Evolutionary conservation across 2,888 invertebrate species (phyloP).

Genomic region (Achlya flavicornis): DNA sequence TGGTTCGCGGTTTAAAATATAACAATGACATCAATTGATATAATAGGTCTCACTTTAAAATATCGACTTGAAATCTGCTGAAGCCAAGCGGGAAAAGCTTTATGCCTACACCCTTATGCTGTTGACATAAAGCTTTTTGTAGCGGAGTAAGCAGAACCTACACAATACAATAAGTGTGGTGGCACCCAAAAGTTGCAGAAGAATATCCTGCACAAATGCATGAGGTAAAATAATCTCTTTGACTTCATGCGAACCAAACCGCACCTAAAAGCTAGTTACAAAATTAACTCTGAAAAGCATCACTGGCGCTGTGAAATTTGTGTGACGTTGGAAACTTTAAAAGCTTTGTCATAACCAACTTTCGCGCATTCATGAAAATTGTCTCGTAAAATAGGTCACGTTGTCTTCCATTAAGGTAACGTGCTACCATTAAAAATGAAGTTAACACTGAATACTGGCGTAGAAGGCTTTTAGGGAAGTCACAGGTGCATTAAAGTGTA

Average conservation of each 20-base stretch:
- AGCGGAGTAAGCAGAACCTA: too few species aligned
- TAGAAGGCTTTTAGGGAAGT: conserved; percentile 73
- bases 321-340: conserved; percentile 58
- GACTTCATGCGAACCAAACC: not conserved
- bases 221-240: not conserved
- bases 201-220: too few species aligned
- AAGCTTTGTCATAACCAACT: conserved; percentile 74
- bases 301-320: conserved; percentile 47
- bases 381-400: conserved; percentile 76
- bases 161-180: too few species aligned
- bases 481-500: conserved; percentile 77
- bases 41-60: too few species aligned
- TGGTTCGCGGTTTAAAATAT: too few species aligned
- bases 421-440: conserved; percentile 78
- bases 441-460: conserved; percentile 67
- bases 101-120: too few species aligned
- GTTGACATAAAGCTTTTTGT: too few species aligned
- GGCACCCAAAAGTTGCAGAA: too few species aligned
- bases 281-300: conserved; percentile 16
- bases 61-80: too few species aligned
- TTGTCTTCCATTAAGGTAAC: conserved; percentile 77
- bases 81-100: too few species aligned
- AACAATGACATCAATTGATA: too few species aligned
- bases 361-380: conserved; percentile 73
- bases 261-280: conserved; percentile 6